Percentiles rank a stretch among this genome's conserved stretches.
These are phyloP conservation scores for Abscondita cerata DNA, from an alignment of 2,888 invertebrate species.

Conservation along the genomic window DNA sequence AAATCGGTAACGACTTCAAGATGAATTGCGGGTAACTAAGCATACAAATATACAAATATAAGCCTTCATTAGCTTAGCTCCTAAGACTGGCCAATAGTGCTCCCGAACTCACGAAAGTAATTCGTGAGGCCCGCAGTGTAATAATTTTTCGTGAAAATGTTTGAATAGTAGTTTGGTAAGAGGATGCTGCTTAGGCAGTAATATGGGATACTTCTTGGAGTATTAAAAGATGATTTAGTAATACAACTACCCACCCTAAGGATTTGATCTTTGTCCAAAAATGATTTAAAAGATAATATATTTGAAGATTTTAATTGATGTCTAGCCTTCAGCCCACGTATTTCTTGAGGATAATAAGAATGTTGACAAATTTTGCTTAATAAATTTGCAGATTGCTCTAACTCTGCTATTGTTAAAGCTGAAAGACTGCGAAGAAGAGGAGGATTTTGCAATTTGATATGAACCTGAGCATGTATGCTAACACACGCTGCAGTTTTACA, in stretches of 20 bases:
- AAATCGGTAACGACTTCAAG: conserved; percentile 48
- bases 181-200: too few relatives aligned
- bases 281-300: conserved; percentile 4
- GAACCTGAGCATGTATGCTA: background rate
- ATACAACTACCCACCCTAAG: too few relatives aligned
- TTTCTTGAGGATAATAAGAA: background rate
- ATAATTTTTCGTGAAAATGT: conserved; percentile 1
- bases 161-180: too few relatives aligned
- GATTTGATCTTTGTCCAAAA: conserved; percentile 14
- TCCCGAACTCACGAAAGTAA: conserved; percentile 26
- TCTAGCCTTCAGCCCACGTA: background rate
- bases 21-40: conserved; percentile 43
- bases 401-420: too few relatives aligned
- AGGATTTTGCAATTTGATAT: too few relatives aligned
- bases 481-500: background rate
- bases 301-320: too few relatives aligned
- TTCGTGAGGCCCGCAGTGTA: conserved; percentile 38
- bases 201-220: too few relatives aligned
- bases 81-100: conserved; percentile 39
- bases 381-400: background rate
- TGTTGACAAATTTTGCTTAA: background rate
- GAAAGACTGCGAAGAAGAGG: too few relatives aligned
- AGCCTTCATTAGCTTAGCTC: too few relatives aligned
- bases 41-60: conserved; percentile 47
- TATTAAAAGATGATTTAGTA: too few relatives aligned